Percentiles rank a stretch among this genome's conserved stretches.
Evolutionary conservation across 1,140 invertebrate genomes (phyloP).

Genomic region (Rhagoletis pomonella): DNA sequence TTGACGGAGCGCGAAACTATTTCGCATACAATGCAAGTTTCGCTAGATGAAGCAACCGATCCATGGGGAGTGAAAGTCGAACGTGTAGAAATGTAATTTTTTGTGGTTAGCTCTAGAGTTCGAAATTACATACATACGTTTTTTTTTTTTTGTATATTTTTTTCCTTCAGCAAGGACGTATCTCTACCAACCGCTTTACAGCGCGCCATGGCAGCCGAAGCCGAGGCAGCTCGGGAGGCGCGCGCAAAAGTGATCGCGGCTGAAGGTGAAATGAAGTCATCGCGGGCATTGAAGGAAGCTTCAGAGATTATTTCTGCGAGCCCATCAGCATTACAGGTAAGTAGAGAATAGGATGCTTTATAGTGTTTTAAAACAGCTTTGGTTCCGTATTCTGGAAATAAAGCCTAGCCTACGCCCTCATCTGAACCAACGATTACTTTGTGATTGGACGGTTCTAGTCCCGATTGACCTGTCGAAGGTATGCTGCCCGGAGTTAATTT

Average conservation of each 20-base stretch:
- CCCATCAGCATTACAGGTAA: slow-evolving; percentile 87
- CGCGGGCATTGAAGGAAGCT: slow-evolving; percentile 90
- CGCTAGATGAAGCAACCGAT: slow-evolving; percentile 87
- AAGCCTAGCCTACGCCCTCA: too few relatives aligned
- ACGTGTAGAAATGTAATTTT: slow-evolving; percentile 92
- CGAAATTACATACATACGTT: too few relatives aligned
- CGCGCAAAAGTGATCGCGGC: slow-evolving; percentile 86
- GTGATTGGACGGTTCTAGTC: too few relatives aligned
- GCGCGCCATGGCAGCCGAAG: slow-evolving; percentile 91
- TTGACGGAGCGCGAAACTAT: slow-evolving; percentile 91
- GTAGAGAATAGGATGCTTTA: neutral
- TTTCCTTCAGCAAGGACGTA: slow-evolving; percentile 86
- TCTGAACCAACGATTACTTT: too few relatives aligned
- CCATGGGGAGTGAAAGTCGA: slow-evolving; percentile 98
- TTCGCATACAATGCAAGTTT: slow-evolving; percentile 75
- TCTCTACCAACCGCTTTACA: slow-evolving; percentile 88
- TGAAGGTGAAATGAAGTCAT: slow-evolving; percentile 91
- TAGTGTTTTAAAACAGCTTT: too few relatives aligned
- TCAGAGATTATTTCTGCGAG: slow-evolving; percentile 91
- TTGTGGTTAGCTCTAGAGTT: neutral
- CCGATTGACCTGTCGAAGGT: too few relatives aligned
- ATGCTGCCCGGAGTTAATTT: too few relatives aligned
- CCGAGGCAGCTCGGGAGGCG: slow-evolving; percentile 85
- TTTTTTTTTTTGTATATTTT: neutral
- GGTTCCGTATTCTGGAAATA: too few relatives aligned